phyloP scores from a whole-genome alignment of 2,888 invertebrate genomes.

The Rhogogaster chlorosoma region DNA sequence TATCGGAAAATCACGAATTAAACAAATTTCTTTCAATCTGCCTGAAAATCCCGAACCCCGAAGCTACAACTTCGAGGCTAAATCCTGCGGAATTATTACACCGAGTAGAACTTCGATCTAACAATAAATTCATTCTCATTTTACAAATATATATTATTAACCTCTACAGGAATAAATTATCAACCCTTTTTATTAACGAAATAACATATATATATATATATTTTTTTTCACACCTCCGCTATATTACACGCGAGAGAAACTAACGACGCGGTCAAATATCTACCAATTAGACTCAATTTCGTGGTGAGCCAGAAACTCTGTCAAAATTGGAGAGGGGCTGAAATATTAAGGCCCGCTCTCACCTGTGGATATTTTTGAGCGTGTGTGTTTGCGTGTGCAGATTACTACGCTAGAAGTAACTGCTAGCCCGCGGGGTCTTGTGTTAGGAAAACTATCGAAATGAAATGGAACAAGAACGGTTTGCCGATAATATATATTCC shows the following conservation, averaged over 20 bases:
- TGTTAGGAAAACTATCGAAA: conserved; percentile 12
- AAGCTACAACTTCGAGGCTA: no score
- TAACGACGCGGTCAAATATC: conserved; percentile 33
- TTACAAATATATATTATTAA: background rate
- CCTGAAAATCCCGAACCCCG: background rate
- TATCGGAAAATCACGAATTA: background rate
- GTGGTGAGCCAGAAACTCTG: conserved; percentile 26
- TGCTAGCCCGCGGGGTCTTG: background rate
- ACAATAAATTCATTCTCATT: background rate
- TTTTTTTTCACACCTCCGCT: background rate
- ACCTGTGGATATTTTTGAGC: conserved; percentile 1
- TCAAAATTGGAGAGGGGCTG: conserved; percentile 9
- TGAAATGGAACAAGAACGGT: background rate
- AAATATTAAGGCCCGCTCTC: conserved; percentile 20
- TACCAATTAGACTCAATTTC: conserved; percentile 38
- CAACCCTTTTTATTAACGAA: background rate
- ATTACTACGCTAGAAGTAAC: background rate
- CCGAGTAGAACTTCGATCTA: background rate
- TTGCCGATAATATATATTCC: background rate
- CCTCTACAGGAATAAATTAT: background rate
- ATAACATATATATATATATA: background rate
- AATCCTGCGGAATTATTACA: no score
- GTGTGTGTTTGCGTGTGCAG: background rate
- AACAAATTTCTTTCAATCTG: background rate
- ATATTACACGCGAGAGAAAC: conserved; percentile 24